phyloP scores from a whole-genome alignment of 1,140 invertebrate species.

The Sweltsa coloradensis region DNA sequence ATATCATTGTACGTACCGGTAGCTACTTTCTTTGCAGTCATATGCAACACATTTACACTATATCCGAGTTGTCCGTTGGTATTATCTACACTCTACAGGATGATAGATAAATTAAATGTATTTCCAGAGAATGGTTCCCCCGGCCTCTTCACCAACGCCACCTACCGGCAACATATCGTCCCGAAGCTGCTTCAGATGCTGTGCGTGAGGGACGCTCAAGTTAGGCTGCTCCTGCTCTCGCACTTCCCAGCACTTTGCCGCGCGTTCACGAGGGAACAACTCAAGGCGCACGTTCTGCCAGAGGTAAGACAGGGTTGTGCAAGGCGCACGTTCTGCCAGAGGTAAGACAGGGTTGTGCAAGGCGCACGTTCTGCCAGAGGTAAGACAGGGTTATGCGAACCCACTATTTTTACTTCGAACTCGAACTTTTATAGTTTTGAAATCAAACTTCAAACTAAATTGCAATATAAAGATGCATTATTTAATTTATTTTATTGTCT shows the following conservation, averaged over 20 bases:
- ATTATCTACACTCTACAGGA: too few relatives aligned
- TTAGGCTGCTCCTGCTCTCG: slow-evolving; percentile 50
- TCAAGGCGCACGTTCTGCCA: slow-evolving; percentile 54
- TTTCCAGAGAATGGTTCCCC: slow-evolving; percentile 25
- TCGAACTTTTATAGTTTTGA: too few relatives aligned
- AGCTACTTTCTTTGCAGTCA: too few relatives aligned
- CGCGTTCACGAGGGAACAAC: slow-evolving; percentile 53
- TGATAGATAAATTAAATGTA: too few relatives aligned
- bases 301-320: slow-evolving; percentile 48
- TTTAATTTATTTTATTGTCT: too few relatives aligned
- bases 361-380: slow-evolving; percentile 55
- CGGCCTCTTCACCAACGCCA: slow-evolving; percentile 45
- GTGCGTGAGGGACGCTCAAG: slow-evolving; percentile 60
- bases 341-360: slow-evolving; percentile 44
- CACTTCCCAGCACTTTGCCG: slow-evolving; percentile 58
- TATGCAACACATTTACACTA: too few relatives aligned
- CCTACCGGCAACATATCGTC: slow-evolving; percentile 53
- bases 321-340: slow-evolving; percentile 56
- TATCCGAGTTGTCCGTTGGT: too few relatives aligned
- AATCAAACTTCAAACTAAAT: too few relatives aligned
- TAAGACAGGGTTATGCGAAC: too few relatives aligned
- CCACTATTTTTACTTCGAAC: too few relatives aligned
- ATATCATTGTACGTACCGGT: too few relatives aligned
- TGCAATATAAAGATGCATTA: too few relatives aligned
- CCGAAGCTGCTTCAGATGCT: slow-evolving; percentile 65